Percentiles rank a stretch among this genome's conserved stretches.
Conservation (phyloP, 2,113 vertebrate species). For the Scomber colias region DNA sequence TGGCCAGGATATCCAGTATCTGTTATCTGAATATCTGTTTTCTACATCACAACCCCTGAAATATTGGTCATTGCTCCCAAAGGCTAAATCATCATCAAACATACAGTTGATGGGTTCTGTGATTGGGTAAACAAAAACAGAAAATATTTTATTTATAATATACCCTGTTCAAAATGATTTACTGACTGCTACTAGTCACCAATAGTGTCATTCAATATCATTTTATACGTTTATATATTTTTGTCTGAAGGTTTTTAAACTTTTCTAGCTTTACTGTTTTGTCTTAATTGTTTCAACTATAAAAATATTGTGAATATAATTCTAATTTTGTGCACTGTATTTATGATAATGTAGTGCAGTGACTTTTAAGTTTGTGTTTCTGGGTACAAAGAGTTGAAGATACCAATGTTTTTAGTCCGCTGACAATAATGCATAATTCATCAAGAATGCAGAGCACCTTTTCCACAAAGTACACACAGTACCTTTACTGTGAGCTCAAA, state of each 20-base stretch:
- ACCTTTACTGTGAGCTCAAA: slow-evolving; percentile 38
- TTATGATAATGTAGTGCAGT: slow-evolving; percentile 25
- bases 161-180: neutral
- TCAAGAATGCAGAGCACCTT: slow-evolving; percentile 42
- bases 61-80: too few species aligned
- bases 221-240: neutral
- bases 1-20: too few species aligned
- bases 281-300: slow-evolving; percentile 15
- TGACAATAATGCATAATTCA: slow-evolving; percentile 59
- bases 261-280: slow-evolving; percentile 8
- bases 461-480: slow-evolving; percentile 14
- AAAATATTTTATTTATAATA: neutral
- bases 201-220: neutral
- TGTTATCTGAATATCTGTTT: too few species aligned
- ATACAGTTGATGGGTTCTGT: too few species aligned
- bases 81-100: too few species aligned
- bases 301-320: slow-evolving; percentile 19
- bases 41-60: too few species aligned
- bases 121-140: too few species aligned
- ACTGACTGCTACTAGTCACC: too few species aligned
- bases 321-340: slow-evolving; percentile 17
- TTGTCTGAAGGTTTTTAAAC: neutral
- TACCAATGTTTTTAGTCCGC: slow-evolving; percentile 40
- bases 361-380: slow-evolving; percentile 35
- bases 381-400: slow-evolving; percentile 47